Percentiles rank a stretch among this genome's conserved stretches.
phyloP scores from a whole-genome alignment of 2,797 vertebrate species.

The Acridotheres tristis region DNA sequence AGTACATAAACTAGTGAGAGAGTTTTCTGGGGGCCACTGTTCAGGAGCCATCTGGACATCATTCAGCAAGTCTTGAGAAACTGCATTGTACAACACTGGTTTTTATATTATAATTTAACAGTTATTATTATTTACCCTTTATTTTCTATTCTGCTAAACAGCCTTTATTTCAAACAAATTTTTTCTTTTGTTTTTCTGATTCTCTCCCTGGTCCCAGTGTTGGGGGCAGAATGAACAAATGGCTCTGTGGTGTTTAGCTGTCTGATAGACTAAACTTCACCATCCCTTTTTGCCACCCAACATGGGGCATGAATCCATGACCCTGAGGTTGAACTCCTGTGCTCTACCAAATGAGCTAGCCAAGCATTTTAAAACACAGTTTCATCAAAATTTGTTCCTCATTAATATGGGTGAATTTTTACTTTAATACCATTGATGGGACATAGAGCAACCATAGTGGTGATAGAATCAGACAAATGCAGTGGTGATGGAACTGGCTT shows the following conservation, averaged over 20 bases:
- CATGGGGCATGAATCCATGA: too few relatives aligned
- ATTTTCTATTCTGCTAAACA: not conserved
- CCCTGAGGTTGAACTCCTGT: not conserved
- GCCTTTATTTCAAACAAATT: fast-evolving
- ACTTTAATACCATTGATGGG: too few relatives aligned
- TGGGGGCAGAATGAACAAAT: not conserved
- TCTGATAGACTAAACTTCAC: not conserved
- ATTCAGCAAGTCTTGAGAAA: not conserved
- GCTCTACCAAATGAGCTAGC: not conserved
- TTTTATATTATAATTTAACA: not conserved
- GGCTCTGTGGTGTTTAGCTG: not conserved
- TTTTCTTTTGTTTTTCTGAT: not conserved
- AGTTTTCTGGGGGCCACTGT: too few relatives aligned
- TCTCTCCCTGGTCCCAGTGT: not conserved
- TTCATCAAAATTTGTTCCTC: not conserved
- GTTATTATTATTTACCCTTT: not conserved
- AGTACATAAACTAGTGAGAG: not conserved
- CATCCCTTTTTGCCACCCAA: not conserved
- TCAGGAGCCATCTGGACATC: fast-evolving
- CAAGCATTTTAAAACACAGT: not conserved
- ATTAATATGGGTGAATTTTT: not conserved
- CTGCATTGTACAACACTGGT: not conserved
- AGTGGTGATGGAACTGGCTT: not conserved
- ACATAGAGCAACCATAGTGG: not conserved
- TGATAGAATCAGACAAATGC: not conserved